Base-by-base conservation (phyloP, 2,888 invertebrate genomes). In the Argynnis bischoffii region DNA sequence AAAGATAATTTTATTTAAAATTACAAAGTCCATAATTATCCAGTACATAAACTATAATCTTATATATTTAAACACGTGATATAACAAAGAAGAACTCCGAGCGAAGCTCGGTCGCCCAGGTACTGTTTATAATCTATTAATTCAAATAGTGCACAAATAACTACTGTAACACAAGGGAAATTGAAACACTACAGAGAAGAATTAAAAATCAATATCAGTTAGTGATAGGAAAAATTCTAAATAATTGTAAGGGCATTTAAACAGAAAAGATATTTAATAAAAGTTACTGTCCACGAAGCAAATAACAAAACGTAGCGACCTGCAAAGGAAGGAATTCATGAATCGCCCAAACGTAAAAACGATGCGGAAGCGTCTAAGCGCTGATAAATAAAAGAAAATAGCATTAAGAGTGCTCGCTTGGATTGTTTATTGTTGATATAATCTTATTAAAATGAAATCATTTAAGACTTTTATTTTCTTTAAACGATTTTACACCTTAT, bases 351-450 rank as follows among this genome's bases (percentile, higher is more conserved):
- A 68, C 60, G 68, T 56, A 64, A 72, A 66, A 71, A 67, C 59
- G 57, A 53, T 59, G 16, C 50, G 64, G 53, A 55, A 63, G 56
- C 65, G 60, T 55, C 56, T 61, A 41, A 11, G 51, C 48, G 57
- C 63, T 56, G 65, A 67, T 71, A 69, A 72, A 72, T 63, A 71
- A 69, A 71, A 67, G 63, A 59, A 69, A 64, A 67, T 41, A 41
- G 11, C 54, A 26, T 61, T 35, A 65, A 55, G 66, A 67, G 51
- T 50, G 55, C 54, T 61, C 60, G 54, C 69, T 66, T 54, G 60
- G 41, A 41, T 70, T 55, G 50, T 67, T 64, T 63, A 53, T 5
- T 51, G 15, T 21, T 15, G 50, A 48, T 11, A 51, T 51, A 61
- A 18, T 61, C 21, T 51, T 61, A 41, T 41, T 61, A 53, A 53